Base-by-base conservation (phyloP, 2,797 vertebrate species). In the Lepilemur septentrionalis region DNA sequence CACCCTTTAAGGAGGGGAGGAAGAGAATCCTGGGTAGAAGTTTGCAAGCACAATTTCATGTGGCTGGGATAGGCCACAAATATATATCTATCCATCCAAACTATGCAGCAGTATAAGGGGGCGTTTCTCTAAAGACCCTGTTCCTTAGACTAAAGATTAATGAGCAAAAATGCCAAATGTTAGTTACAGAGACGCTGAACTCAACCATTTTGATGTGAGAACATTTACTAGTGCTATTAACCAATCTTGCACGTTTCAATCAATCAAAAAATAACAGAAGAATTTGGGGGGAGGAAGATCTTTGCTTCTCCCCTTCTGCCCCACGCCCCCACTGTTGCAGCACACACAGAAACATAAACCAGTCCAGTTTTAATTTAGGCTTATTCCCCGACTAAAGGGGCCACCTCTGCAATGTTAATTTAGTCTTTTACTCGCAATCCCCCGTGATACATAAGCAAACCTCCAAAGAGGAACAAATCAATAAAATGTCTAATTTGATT, bases 401-500 rank as follows among this genome's bases (percentile, higher is more conserved):
- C 97, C 98, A 98, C 97, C 97, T 97, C 94, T 96, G 96, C 97
- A 97, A 97, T 97, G 98, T 98, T 98, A 98, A 98, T 98, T 98
- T 98, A 98, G 98, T 98, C 98, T 97, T 97, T 98, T 92, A 97
- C 97, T 98, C 96, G 96, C 98, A 98, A 96, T 97, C 98, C 94
- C 97, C 94, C 72, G 67, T 95, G 97, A 98, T 98, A 98, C 93
- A 98, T 97, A 98, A 98, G 98, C 98, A 98, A 98, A 98, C 97
- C 98, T 98, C 98, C 97, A 97, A 98, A 98, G 98, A 97, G 97
- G 98, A 98, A 98, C 97, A 98, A 98, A 98, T 98, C 98, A 98
- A 99, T 98, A 98, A 98, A 98, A 96, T 97, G 98, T 98, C 98
- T 98, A 98, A 98, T 98, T 98, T 98, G 98, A 98, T 98, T 98